Evolutionary conservation across 2,113 vertebrate species (phyloP).

Genomic region (Oceanites oceanicus): DNA sequence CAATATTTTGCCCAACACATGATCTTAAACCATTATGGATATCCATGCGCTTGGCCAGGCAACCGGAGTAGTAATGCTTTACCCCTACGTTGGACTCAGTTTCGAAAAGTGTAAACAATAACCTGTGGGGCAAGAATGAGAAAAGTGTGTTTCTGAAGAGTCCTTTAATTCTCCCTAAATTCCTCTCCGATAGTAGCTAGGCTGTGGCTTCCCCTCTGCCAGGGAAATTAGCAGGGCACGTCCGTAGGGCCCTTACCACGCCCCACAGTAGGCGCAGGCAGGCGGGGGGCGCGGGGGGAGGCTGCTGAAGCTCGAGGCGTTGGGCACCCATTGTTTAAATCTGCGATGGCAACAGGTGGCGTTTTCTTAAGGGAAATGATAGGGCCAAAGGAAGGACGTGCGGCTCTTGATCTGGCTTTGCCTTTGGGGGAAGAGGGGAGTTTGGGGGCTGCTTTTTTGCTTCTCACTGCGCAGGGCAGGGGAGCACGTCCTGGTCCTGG

Average conservation of each 20-base stretch:
- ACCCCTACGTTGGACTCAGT: fast-evolving
- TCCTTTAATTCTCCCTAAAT: neutral
- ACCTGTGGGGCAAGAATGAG: neutral
- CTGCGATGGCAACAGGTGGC: neutral
- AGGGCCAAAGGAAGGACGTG: neutral
- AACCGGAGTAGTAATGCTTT: neutral
- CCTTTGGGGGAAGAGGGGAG: neutral
- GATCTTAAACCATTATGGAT: neutral
- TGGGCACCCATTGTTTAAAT: neutral
- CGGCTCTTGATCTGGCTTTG: neutral
- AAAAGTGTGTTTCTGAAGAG: neutral
- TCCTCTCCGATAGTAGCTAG: neutral
- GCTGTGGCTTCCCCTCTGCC: neutral
- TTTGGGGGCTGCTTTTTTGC: neutral
- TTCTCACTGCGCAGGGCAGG: neutral
- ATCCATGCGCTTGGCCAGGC: neutral
- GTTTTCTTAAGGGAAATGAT: neutral
- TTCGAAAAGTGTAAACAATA: neutral
- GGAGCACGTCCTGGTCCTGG: neutral
- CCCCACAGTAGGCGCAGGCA: neutral
- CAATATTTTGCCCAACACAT: neutral
- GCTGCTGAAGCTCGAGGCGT: fast-evolving
- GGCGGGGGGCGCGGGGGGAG: fast-evolving
- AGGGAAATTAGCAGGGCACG: neutral
- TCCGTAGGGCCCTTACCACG: fast-evolving